phyloP scores from a whole-genome alignment of 2,113 vertebrate species.

The Cervus canadensis region DNA sequence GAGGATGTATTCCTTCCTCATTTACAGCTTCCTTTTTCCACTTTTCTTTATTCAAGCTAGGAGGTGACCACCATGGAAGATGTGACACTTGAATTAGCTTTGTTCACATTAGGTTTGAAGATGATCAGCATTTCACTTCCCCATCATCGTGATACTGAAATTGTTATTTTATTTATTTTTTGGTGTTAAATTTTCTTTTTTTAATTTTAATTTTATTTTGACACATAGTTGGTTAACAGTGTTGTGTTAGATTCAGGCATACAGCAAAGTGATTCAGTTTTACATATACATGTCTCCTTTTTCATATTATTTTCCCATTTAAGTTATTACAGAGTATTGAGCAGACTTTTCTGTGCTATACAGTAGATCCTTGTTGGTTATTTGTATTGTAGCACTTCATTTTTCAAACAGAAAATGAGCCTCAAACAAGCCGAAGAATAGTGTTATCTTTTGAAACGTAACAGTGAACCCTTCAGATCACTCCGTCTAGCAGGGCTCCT shows the following conservation, averaged over 20 bases:
- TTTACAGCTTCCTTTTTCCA: not conserved
- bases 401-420: not conserved
- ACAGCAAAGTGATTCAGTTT: no score
- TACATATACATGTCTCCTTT: not conserved
- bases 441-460: no score
- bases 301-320: not conserved
- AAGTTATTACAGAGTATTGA: not conserved
- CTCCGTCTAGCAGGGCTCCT: not conserved
- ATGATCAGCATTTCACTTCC: not conserved
- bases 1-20: not conserved
- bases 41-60: not conserved
- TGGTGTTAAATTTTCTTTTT: not conserved
- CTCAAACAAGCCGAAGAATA: not conserved
- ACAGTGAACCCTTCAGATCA: accelerated
- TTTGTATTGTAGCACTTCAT: not conserved
- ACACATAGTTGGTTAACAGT: not conserved
- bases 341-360: not conserved
- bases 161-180: not conserved
- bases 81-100: not conserved
- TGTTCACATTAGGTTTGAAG: not conserved
- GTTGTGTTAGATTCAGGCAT: not conserved
- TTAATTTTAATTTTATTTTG: not conserved
- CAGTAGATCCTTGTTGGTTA: not conserved
- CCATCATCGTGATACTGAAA: not conserved
- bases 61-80: not conserved